A percentile compares a stretch with the other conserved stretches of the same genome.
phyloP scores from a whole-genome alignment of 2,797 vertebrate species.

The Parotocinclus haroldoi region DNA sequence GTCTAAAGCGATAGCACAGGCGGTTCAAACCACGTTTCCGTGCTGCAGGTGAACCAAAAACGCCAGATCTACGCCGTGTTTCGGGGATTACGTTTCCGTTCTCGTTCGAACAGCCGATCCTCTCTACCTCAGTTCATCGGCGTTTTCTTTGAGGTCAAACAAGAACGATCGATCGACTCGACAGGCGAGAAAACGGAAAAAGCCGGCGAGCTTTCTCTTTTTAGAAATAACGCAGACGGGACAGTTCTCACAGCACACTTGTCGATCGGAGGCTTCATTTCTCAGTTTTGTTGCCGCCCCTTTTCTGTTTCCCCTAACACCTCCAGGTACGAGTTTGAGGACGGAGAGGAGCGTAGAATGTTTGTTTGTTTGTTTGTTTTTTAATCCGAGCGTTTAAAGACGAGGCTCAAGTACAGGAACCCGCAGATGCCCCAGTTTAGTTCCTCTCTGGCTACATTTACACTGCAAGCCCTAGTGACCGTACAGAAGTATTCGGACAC shows the following conservation, averaged over 20 bases:
- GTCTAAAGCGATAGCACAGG: conserved; percentile 11
- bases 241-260: conserved; percentile 36
- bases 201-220: conserved; percentile 49
- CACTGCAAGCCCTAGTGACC: too few relatives aligned
- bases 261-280: conserved; percentile 12
- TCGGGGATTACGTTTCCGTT: conserved; percentile 55
- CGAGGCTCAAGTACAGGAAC: too few relatives aligned
- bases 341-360: conserved; percentile 77
- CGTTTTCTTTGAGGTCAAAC: conserved; percentile 80
- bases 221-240: conserved; percentile 48
- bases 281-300: conserved; percentile 8
- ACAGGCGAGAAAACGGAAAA: conserved; percentile 63
- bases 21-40: conserved; percentile 51
- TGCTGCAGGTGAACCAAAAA: too few relatives aligned
- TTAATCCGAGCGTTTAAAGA: conserved; percentile 26
- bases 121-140: conserved; percentile 92
- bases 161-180: conserved; percentile 4
- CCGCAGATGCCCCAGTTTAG: too few relatives aligned
- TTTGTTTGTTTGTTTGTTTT: conserved; percentile 50
- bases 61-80: too few relatives aligned
- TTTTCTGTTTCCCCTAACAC: conserved; percentile 4
- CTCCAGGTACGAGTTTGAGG: conserved; percentile 39
- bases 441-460: too few relatives aligned
- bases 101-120: conserved; percentile 73
- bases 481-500: too few relatives aligned